Base-by-base conservation (phyloP, 2,113 vertebrate genomes). In the Dicentrarchus labrax region DNA sequence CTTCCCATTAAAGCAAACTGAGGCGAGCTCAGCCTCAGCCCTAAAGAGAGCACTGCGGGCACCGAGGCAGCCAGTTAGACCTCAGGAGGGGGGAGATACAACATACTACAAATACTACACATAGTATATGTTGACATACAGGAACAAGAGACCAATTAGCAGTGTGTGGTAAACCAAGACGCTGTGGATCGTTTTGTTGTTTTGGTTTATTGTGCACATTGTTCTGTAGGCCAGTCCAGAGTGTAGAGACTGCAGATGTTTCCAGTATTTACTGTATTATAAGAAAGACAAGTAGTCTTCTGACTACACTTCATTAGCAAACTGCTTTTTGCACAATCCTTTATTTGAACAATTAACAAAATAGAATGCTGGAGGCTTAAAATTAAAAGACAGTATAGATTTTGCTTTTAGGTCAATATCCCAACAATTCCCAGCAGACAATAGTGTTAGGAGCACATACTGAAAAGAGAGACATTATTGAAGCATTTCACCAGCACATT, bases 331-430 rank as follows among this genome's bases (percentile, higher is more conserved):
- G 90, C 93, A 94, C 94, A 95, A 92, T 91, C 87, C 84, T 95
- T 95, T 95, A 95, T 95, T 95, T 93, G 92, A 95, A 95, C 91
- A 93, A 92, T 89, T 94, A 94, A 91, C 89, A 92, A 92, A 94
- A 94, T 88, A 94, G 84, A 94, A 94, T 73, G 92, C 93, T 93
- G 85, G 89, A 95, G 88, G 91, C 84, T 90, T 88, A 76, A 94
- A 93, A 94, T 94, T 80, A 93, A 93, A 87, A 93, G 92, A 95
- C 93, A 92, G 91, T 86, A 91, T 87, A 94, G 92, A 91, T 83
- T 83, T 91, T 90, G 74, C 84, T 90, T 82, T 82, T 74, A 88
- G 85, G 81, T 93, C 86, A 87, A 86, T 84, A 92, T 92, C 88
- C 89, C 86, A 89, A 93, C 86, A 93, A 82, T 90, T 92, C 84